phyloP scores from a whole-genome alignment of 2,888 invertebrate genomes.

The Shargacucullia verbasci region DNA sequence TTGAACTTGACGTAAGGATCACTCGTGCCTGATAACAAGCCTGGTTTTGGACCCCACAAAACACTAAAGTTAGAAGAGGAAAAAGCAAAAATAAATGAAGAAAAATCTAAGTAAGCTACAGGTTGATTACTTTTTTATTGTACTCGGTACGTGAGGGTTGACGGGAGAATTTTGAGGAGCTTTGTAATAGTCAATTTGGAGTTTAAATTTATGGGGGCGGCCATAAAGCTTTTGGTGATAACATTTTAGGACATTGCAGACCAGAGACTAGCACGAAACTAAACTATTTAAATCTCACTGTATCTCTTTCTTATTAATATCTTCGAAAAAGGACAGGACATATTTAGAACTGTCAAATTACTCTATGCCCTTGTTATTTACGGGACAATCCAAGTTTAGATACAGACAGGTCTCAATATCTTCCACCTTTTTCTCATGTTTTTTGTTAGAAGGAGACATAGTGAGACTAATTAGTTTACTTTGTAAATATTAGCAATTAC shows the following conservation, averaged over 20 bases:
- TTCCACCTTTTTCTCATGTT: too few relatives aligned
- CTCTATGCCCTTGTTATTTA: too few relatives aligned
- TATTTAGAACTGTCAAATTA: too few relatives aligned
- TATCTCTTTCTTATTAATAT: too few relatives aligned
- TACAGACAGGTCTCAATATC: too few relatives aligned
- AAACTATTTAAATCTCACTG: too few relatives aligned
- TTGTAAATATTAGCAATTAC: too few relatives aligned
- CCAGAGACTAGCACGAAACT: neutral
- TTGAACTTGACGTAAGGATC: conserved; percentile 99
- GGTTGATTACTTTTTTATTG: conserved; percentile 15
- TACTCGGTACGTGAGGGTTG: conserved; percentile 5
- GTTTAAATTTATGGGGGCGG: conserved; percentile 20
- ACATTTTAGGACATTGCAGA: neutral
- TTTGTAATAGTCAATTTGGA: neutral
- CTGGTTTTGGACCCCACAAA: conserved; percentile 85
- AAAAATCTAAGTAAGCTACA: conserved; percentile 59
- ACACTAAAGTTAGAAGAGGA: conserved; percentile 77
- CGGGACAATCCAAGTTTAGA: too few relatives aligned
- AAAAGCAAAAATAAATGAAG: conserved; percentile 77
- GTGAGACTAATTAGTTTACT: too few relatives aligned
- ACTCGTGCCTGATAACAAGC: conserved; percentile 94
- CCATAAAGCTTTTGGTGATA: conserved; percentile 7
- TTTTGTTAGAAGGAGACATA: too few relatives aligned
- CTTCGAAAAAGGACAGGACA: too few relatives aligned
- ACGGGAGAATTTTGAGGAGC: conserved; percentile 6